These are phyloP conservation scores for Parnassius mnemosyne DNA, from an alignment of 2,888 invertebrate genomes.

Conservation along the genomic window DNA sequence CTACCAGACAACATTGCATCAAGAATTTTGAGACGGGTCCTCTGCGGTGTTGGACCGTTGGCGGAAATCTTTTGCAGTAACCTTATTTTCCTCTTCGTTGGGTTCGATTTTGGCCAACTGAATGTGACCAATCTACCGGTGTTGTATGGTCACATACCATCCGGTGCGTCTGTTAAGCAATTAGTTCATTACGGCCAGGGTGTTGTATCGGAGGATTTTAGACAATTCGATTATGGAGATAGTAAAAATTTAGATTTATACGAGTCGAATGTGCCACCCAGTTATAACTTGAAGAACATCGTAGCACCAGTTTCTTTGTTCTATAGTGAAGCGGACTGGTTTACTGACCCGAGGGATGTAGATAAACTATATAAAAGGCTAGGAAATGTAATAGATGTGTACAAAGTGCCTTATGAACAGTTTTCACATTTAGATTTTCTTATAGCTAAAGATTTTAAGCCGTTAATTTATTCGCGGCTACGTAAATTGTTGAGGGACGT, in stretches of 20 bases:
- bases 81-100: slow-evolving; percentile 80
- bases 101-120: slow-evolving; percentile 78
- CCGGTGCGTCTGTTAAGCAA: slow-evolving; percentile 78
- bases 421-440: slow-evolving; percentile 68
- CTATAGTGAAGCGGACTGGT: slow-evolving; percentile 81
- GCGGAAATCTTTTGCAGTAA: slow-evolving; percentile 80
- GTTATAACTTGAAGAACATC: slow-evolving; percentile 50
- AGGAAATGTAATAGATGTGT: slow-evolving; percentile 75
- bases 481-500: slow-evolving; percentile 34
- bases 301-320: slow-evolving; percentile 56
- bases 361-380: slow-evolving; percentile 71
- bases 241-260: slow-evolving; percentile 49
- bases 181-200: slow-evolving; percentile 78
- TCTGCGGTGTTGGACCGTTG: slow-evolving; percentile 67
- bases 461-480: slow-evolving; percentile 44
- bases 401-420: slow-evolving; percentile 74
- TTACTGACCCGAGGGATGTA: slow-evolving; percentile 81
- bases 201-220: slow-evolving; percentile 50
- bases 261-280: slow-evolving; percentile 48
- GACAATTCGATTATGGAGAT: slow-evolving; percentile 54
- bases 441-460: slow-evolving; percentile 55
- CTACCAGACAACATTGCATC: slow-evolving; percentile 79
- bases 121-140: slow-evolving; percentile 81
- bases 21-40: slow-evolving; percentile 55
- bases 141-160: slow-evolving; percentile 74